Evolutionary conservation across 2,797 vertebrate species (phyloP), one percentile per base, ranked within the genome.

Genomic region (Myotis pilosus): DNA sequence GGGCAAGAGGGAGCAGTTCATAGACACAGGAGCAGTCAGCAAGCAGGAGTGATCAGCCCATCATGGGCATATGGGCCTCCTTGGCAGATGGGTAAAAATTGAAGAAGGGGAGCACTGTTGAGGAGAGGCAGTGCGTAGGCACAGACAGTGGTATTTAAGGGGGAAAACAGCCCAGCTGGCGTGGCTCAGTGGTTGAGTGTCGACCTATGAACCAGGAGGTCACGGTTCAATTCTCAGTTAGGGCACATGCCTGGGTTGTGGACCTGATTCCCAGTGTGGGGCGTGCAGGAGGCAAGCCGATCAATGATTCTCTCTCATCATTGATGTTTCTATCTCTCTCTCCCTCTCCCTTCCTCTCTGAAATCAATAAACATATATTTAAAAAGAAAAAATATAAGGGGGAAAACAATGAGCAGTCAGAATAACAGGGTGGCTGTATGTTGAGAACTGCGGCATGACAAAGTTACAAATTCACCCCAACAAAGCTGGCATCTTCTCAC

Each of bases 61-160:
- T 22, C 1, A 0, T 0, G 5, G 80, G 16, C 33, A 0, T 3
- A 4, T 0, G 33, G 44, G 3, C 23, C 51, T 9, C 25, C 0
- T 8, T 1, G 17, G 25, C 0, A 15, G 25, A 36, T 2, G 55
- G 1, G 12, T 16, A 49, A 66, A 64, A n/a, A 60, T 1, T 10
- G 17, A 76, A 15, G 44, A 15, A 62, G 10, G 22, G 9, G 20
- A 22, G 23, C 28, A 23, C 17, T 15, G 0, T 1, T 20, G 22
- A 44, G 36, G 53, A 94, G n/a, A 41, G 13, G 13, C 11, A n/a
- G 74, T 15, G 33, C 9, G 10, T 0, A 17, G 91, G 30, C 38
- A 66, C 49, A 28, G 33, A 53, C n/a, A 25, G 82, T 23, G 19
- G 79, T 12, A 2, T 8, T 17, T 22, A 17, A 33, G 47, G 2